phyloP scores from a whole-genome alignment of 2,797 vertebrate species.

The Enteromius treurensis region DNA sequence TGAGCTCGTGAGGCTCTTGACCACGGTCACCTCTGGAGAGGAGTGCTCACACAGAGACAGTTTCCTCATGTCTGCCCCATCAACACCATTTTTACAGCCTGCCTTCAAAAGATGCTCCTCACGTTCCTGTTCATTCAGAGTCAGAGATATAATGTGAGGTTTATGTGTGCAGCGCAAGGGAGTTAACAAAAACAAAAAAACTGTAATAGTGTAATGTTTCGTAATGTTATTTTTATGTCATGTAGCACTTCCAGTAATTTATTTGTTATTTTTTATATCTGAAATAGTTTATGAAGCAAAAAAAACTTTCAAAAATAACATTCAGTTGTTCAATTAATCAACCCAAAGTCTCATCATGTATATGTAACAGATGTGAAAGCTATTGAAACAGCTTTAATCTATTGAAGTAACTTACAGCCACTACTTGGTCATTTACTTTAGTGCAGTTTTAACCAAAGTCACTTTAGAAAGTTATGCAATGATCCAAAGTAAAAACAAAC shows the following conservation, averaged over 20 bases:
- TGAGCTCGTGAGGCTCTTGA: conserved; percentile 59
- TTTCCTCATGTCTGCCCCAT: conserved; percentile 75
- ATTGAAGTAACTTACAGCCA: background rate
- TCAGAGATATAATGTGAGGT: conserved; percentile 34
- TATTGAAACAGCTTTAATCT: background rate
- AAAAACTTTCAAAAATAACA: too few relatives aligned
- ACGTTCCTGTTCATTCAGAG: conserved; percentile 78
- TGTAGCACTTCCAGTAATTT: background rate
- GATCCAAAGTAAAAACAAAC: background rate
- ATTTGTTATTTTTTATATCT: too few relatives aligned
- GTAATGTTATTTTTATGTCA: background rate
- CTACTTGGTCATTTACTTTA: background rate
- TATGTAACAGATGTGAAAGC: background rate
- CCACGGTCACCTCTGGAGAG: conserved; percentile 65
- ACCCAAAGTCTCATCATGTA: background rate
- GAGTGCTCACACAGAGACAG: conserved; percentile 79
- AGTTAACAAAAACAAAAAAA: rapidly evolving
- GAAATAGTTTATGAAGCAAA: too few relatives aligned
- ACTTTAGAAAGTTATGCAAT: background rate
- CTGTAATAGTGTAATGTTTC: background rate
- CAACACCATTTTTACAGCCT: conserved; percentile 62
- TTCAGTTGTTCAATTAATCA: too few relatives aligned
- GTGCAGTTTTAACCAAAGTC: background rate
- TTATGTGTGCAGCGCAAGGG: background rate
- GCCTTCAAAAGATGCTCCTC: conserved; percentile 81